Evolutionary conservation across 2,113 vertebrate genomes (phyloP), one percentile per base, ranked within the genome.

Genomic region (Eulemur rufifrons): DNA sequence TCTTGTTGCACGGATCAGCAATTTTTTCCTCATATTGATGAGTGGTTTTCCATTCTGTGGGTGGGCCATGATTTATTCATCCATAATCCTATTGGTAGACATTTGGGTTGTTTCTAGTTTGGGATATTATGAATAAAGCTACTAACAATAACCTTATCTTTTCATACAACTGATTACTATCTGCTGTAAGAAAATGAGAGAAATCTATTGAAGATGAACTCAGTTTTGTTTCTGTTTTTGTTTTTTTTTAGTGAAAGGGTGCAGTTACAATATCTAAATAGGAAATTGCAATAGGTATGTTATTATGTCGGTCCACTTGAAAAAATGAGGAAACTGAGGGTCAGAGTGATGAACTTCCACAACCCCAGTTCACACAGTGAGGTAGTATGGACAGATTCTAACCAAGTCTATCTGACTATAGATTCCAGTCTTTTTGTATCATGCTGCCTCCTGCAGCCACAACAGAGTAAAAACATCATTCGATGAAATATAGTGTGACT

Each of bases 361-460:
- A 12, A 37, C 34, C 52, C 13, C 25, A 0, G 29, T 7, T 66
- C 87, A 47, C 45, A 63, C 8, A 59, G 64, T 27, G 39, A 12
- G 42, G 32, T 1, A 20, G 6, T 4, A 1, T 2, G 8, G 54
- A 18, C 42, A 88, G 87, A 66, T 63, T 73, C 64, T n/a, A 54
- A 45, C 8, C 56, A 17, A 5, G 5, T 14, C 68, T 45, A 8
- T 76, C 61, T 1, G 20, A 88, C 11, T 64, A 10, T 0, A 39
- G 27, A 69, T 21, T 61, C 23, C 27, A 66, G 29, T 69, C n/a
- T 94, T 89, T 76, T 8, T 80, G 93, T 92, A 71, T 59, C 52
- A 76, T 93, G 94, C 96, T 98, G 97, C 97, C 96, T 86, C 95
- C 97, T 86, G 64, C 93, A 97, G 97, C 21, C 95, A 21, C 1